Evolutionary conservation across 2,797 vertebrate species (phyloP).

Genomic region (Brachymystax lenok): DNA sequence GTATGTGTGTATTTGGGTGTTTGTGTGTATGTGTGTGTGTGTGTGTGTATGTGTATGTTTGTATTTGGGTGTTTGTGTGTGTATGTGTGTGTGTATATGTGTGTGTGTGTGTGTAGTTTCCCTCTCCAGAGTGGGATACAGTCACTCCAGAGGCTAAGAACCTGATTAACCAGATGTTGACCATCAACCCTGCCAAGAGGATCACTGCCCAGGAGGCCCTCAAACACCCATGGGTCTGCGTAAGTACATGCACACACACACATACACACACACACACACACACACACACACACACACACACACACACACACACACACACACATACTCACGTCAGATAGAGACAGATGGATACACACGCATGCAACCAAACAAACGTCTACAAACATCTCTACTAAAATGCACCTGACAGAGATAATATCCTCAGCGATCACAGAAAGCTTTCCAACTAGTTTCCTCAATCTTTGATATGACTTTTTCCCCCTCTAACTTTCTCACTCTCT

Average conservation of each 20-base stretch:
- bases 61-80: neutral
- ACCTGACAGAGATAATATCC: no score
- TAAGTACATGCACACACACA: conserved; percentile 74
- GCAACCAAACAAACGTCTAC: no score
- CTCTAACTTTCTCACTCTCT: neutral
- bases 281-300: no score
- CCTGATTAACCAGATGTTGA: conserved; percentile 99
- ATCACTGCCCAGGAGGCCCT: conserved; percentile 97
- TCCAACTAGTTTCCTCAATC: no score
- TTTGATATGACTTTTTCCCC: neutral
- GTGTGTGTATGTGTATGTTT: neutral
- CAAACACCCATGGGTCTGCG: conserved; percentile 98
- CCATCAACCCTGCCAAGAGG: conserved; percentile 96
- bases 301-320: no score
- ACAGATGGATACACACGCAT: no score
- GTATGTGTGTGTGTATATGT: neutral
- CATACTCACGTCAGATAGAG: no score
- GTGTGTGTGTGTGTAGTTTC: conserved; percentile 77
- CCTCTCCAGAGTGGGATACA: conserved; percentile 96
- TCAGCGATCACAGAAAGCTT: no score
- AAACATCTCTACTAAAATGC: no score
- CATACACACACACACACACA: neutral
- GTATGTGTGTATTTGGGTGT: conserved; percentile 21
- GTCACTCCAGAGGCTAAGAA: conserved; percentile 98
- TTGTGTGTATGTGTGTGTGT: no score